Base-by-base conservation (phyloP, 1,140 invertebrate species). In the Episyrphus balteatus region DNA sequence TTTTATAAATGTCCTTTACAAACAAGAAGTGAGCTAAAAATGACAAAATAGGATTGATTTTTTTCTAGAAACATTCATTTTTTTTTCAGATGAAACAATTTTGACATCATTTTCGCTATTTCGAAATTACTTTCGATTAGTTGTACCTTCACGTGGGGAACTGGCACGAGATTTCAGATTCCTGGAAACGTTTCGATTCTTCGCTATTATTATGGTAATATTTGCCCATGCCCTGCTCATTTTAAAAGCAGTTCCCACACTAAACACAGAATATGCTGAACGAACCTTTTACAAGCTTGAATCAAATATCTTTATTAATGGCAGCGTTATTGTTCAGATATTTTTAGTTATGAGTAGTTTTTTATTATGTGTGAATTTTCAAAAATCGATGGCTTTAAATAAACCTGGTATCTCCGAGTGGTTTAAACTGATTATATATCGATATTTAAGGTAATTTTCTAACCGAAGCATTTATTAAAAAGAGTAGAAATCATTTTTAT, bases 281-380 rank as follows among this genome's bases (percentile, higher is more conserved):
- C 48, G 53, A 38, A 57, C 57, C 42, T 52, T 58, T 0, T 55
- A 53, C 37, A 47, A 26, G 13, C 48, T 59, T 11, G 54, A 55
- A 43, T 44, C 55, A 0, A 51, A 56, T 0, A 54, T 76, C 6
- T 50, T 75, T 0, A 70, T 70, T 49, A 76, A 75, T 50, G 75
- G 75, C 15, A 69, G 50, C 17, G 51, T 70, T 8, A 58, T 73
- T 5, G 72, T 75, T 10, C 70, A 73, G 49, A 72, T 73, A 3
- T 77, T 75, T 58, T 74, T 77, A 50, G 61, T 71, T 0, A 74
- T 77, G 59, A 74, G 73, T 42, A 67, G 67, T 10, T 75, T 76
- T 52, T 55, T 77, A 5, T 56, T 76, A 9, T 69, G 71, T 8
- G 70, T 73, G 44, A 74, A 74, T 46, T 71, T 76, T 42, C 66